Percentiles rank a stretch among this genome's conserved stretches.
phyloP scores from a whole-genome alignment of 2,113 vertebrate species.

The Acinonyx jubatus region DNA sequence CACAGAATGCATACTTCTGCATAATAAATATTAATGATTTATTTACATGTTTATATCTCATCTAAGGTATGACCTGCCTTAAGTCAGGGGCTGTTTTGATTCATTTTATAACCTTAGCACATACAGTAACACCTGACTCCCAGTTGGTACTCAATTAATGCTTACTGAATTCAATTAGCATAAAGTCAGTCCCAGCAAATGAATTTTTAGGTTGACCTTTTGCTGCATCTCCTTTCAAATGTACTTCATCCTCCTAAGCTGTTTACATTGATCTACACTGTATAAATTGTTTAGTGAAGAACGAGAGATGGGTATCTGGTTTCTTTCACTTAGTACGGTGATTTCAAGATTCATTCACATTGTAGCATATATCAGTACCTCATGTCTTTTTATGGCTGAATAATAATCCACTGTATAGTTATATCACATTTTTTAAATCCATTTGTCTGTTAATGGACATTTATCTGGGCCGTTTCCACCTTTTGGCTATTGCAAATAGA shows the following conservation, averaged over 20 bases:
- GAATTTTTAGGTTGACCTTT: background rate
- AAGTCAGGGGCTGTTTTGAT: background rate
- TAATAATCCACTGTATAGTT: background rate
- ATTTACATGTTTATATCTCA: background rate
- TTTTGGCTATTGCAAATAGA: background rate
- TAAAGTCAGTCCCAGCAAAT: background rate
- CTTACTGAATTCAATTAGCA: constrained; percentile 4
- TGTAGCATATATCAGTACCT: background rate
- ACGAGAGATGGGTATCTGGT: background rate
- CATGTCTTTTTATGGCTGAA: background rate
- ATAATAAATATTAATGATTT: background rate
- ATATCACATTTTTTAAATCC: background rate
- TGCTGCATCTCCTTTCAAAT: background rate
- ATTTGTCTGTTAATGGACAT: background rate
- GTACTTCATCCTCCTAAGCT: background rate
- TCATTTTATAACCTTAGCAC: background rate
- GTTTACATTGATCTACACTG: background rate
- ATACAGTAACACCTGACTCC: background rate
- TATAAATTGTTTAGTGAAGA: background rate
- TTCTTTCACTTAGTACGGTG: background rate
- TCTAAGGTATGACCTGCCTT: background rate
- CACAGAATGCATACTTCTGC: background rate
- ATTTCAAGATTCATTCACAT: background rate
- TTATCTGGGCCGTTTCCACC: background rate
- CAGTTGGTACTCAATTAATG: background rate